phyloP scores from a whole-genome alignment of 2,113 vertebrate species.

The Phylloscopus trochilus region DNA sequence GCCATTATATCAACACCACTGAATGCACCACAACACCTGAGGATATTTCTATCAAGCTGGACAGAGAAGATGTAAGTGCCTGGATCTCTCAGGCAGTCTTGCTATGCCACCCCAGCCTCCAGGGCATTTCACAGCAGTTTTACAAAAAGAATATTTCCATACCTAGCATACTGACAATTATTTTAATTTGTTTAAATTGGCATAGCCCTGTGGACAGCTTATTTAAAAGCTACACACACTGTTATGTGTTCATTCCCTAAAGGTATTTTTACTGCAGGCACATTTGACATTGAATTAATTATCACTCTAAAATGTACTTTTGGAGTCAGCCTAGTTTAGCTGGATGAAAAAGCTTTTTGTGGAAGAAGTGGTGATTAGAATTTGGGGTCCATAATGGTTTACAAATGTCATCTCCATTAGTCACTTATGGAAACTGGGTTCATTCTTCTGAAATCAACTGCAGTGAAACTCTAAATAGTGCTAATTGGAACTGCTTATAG shows the following conservation, averaged over 20 bases:
- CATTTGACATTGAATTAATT: slow-evolving; percentile 65
- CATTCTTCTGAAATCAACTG: slow-evolving; percentile 43
- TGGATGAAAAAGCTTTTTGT: slow-evolving; percentile 47
- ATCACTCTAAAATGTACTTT: slow-evolving; percentile 52
- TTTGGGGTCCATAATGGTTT: slow-evolving; percentile 53
- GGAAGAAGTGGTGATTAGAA: slow-evolving; percentile 55
- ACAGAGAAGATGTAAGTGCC: background rate
- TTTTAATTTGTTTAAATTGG: slow-evolving; percentile 68
- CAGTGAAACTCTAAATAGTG: slow-evolving; percentile 13
- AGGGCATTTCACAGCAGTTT: slow-evolving; percentile 24
- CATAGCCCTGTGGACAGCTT: slow-evolving; percentile 50
- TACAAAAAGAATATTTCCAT: slow-evolving; percentile 54
- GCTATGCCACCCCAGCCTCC: slow-evolving; percentile 17
- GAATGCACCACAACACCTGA: background rate
- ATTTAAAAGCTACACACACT: slow-evolving; percentile 62
- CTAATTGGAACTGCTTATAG: slow-evolving; percentile 34
- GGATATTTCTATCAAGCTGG: slow-evolving; percentile 7
- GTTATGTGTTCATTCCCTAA: slow-evolving; percentile 62
- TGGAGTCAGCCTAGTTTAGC: slow-evolving; percentile 47
- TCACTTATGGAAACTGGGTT: slow-evolving; percentile 17
- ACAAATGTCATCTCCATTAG: slow-evolving; percentile 57
- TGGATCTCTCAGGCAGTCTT: background rate
- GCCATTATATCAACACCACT: background rate
- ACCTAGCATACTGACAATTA: slow-evolving; percentile 59
- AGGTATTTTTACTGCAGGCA: slow-evolving; percentile 65